Conservation (phyloP, 2,888 invertebrate species). For the Penaeus monodon region DNA sequence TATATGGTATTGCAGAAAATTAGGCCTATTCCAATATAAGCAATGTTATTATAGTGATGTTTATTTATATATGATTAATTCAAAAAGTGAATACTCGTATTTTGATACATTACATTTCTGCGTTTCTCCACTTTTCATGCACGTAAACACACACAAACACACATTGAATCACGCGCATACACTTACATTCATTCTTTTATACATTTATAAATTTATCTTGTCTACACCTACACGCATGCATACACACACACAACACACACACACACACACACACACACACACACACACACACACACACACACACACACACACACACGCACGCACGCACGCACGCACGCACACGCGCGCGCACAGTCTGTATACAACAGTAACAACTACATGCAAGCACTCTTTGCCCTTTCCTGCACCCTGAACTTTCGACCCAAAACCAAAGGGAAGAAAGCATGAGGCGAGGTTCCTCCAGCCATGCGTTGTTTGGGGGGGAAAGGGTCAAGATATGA, state of each 20-base stretch:
- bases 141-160: neutral
- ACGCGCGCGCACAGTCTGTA: neutral
- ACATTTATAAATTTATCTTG: neutral
- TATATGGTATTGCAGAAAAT: too few species aligned
- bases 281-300: constrained; percentile 21
- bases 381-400: neutral
- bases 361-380: neutral
- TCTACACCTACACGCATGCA: neutral
- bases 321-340: neutral
- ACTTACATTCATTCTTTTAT: neutral
- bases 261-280: constrained; percentile 16
- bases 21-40: too few species aligned
- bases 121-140: neutral
- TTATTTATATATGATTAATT: too few species aligned
- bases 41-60: too few species aligned
- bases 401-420: neutral
- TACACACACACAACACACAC: neutral
- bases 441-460: neutral
- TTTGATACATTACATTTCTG: neutral
- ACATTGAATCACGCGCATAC: neutral
- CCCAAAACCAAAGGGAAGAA: neutral
- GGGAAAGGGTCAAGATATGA: neutral
- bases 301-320: constrained; percentile 3
- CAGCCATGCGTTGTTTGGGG: neutral
- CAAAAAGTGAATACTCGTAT: neutral